Base-by-base conservation (phyloP, 1,140 invertebrate genomes). In the Euschistus heros region DNA sequence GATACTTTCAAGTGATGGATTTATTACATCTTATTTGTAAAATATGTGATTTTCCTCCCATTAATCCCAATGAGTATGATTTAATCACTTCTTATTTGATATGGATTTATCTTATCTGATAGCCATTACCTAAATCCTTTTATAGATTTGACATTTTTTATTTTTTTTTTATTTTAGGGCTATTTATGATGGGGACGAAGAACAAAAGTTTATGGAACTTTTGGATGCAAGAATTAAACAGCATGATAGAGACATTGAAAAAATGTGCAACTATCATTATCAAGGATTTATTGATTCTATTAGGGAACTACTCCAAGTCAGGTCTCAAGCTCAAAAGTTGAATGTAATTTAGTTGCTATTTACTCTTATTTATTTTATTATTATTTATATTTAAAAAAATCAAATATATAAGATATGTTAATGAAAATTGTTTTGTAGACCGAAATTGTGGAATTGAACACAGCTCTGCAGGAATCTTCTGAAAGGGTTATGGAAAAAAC, bases 221-320 rank as follows among this genome's bases (percentile, higher is more conserved):
- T 78, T 99, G 37, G 92, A 97, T 71, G 84, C 87, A 47, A 79
- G 95, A 59, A 96, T 99, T 70, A 91, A 92, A 70, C 88, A 87
- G 68, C 95, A 98, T 80, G 96, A 99, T 75, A 89, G 90, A 74
- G 96, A 98, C 74, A 99, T 99, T 73, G 94, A 99, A 76, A 85
- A 92, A 67, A 89, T 99, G 78, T 98, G 96, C 74, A 98, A 97
- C 80, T 88, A 92, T 75, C 95, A 98, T 75, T 98, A 98, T 75
- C 86, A 94, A 78, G 94, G 96, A 13, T 99, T 99, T 74, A 97
- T 99, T 70, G 96, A 99, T 74, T 97, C 96, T 0, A 94, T 99
- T 59, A 80, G 92, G 70, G 93, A 99, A 76, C 78, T 99, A 37
- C 78, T 97, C 14, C 89, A 95, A 84, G 93, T 99, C 47, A 81